These are phyloP conservation scores for Reticulitermes speratus DNA, from an alignment of 1,140 invertebrate genomes.

Conservation along the genomic window DNA sequence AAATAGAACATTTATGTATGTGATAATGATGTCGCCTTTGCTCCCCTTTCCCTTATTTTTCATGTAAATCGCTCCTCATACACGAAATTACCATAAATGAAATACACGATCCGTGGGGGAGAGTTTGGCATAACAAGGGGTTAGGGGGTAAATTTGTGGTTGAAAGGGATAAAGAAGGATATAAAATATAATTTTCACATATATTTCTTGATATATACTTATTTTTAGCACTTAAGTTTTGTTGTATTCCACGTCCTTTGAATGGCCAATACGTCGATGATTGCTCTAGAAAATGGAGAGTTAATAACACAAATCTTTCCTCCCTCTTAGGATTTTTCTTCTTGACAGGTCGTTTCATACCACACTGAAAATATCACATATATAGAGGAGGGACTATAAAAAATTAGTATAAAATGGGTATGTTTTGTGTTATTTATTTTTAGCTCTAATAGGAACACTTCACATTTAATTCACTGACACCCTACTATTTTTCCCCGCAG, in stretches of 20 bases:
- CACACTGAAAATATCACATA: too few relatives aligned
- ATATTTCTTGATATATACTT: not conserved
- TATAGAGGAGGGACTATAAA: too few relatives aligned
- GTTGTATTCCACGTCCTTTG: not conserved
- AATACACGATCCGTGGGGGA: not conserved
- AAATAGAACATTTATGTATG: not conserved
- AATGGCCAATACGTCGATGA: not conserved
- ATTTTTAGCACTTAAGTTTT: not conserved
- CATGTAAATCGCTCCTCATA: not conserved
- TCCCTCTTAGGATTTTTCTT: not conserved
- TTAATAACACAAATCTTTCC: too few relatives aligned
- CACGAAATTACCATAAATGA: slow-evolving; percentile 2
- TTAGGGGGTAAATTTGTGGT: not conserved
- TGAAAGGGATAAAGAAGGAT: not conserved
- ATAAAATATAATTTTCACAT: not conserved
- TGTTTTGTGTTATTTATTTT: too few relatives aligned
- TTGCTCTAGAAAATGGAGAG: not conserved
- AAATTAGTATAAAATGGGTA: too few relatives aligned
- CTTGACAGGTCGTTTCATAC: too few relatives aligned
- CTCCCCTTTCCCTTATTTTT: not conserved
- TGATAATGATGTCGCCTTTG: not conserved
- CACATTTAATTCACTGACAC: too few relatives aligned
- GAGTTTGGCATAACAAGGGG: not conserved
- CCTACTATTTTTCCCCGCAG: too few relatives aligned
- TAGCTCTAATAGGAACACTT: too few relatives aligned